Conservation (phyloP, 2,113 vertebrate genomes). For the Petrocephalus microphthalmus region DNA sequence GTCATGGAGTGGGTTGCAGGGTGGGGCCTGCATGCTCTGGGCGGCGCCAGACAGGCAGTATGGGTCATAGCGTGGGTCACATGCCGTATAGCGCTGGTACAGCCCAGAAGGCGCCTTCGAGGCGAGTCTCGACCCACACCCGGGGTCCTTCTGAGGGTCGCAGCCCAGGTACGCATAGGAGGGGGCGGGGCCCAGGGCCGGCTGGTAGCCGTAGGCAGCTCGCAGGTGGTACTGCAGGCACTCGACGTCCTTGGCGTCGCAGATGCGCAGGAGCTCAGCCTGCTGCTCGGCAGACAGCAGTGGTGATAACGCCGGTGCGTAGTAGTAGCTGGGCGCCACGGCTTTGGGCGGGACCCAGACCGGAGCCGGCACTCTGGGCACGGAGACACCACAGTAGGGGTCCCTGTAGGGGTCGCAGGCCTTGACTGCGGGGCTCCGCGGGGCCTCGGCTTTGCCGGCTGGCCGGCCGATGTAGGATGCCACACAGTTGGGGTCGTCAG, state of each 20-base stretch:
- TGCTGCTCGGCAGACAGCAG: constrained; percentile 63
- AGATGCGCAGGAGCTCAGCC: constrained; percentile 63
- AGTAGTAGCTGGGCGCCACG: constrained; percentile 45
- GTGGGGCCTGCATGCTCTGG: constrained; percentile 32
- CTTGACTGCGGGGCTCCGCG: constrained; percentile 55
- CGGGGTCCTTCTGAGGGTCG: constrained; percentile 60
- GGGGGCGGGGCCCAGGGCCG: constrained; percentile 44
- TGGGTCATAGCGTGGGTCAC: constrained; percentile 56
- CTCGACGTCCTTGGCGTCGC: constrained; percentile 58
- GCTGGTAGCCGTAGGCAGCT: constrained; percentile 54
- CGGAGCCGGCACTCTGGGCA: constrained; percentile 46
- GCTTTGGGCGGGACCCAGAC: constrained; percentile 46
- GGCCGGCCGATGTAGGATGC: constrained; percentile 48
- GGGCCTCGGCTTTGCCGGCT: constrained; percentile 45
- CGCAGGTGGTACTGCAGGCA: constrained; percentile 69
- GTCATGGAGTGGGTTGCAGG: constrained; percentile 65
- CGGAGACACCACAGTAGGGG: constrained; percentile 53
- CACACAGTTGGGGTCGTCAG: constrained; percentile 60
- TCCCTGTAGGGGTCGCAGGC: constrained; percentile 66
- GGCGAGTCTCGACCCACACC: constrained; percentile 46
- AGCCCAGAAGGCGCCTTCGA: constrained; percentile 55
- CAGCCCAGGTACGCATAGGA: constrained; percentile 64
- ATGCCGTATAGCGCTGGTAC: constrained; percentile 55
- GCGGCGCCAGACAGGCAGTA: constrained; percentile 43
- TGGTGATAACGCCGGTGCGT: constrained; percentile 40